These are phyloP conservation scores for Tipula vernalis DNA, from an alignment of 2,888 invertebrate genomes.

Conservation along the genomic window DNA sequence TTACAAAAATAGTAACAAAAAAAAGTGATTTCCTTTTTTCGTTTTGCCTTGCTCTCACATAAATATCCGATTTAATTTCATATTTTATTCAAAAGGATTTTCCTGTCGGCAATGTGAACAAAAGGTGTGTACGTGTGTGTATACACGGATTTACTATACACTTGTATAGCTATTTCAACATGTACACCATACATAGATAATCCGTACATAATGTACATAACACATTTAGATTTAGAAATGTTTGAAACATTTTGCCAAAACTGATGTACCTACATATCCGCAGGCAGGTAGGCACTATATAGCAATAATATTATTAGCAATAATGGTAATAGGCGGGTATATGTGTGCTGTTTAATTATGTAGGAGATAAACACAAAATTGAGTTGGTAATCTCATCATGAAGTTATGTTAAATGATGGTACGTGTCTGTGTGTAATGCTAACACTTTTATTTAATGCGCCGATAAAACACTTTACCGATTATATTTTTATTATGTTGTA, in stretches of 20 bases:
- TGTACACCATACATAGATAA: not conserved
- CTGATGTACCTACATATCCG: not conserved
- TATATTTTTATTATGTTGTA: not conserved
- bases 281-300: not conserved
- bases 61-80: not conserved
- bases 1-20: not conserved
- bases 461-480: not conserved
- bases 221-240: not conserved
- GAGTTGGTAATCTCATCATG: not conserved
- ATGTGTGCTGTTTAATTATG: not conserved
- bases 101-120: not conserved
- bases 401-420: not conserved
- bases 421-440: no score
- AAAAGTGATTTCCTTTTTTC: not conserved
- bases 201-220: not conserved
- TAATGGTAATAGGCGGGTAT: not conserved
- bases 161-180: not conserved
- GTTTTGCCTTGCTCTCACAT: not conserved
- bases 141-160: not conserved
- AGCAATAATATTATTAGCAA: not conserved
- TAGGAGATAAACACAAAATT: not conserved
- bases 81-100: not conserved
- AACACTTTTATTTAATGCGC: no score
- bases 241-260: not conserved
- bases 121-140: not conserved